Evolutionary conservation across 1,140 invertebrate species (phyloP), one percentile per base, ranked within the genome.

Genomic region (Diploscapter pachys): DNA sequence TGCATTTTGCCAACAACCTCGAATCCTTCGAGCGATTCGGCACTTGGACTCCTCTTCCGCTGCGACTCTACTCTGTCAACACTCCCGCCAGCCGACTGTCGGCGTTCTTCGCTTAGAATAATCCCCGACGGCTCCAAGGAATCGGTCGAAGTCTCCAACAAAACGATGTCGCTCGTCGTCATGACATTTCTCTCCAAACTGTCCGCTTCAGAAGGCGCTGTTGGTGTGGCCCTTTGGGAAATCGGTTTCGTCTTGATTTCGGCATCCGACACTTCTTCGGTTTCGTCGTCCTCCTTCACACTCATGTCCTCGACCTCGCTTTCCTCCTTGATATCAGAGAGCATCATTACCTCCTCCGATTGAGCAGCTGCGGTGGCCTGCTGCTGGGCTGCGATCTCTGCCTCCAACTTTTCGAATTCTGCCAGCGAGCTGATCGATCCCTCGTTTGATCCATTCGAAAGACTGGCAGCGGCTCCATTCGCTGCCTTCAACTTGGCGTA

Each of bases 331-430:
- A 82, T 82, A 54, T 83, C 81, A 65, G 79, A 81, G 31, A 82
- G 69, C 72, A 82, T 81, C 81, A 82, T 82, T 31, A 31, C 31
- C 31, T 31, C 31, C 68, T 75, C 68, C 53, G 52, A 57, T 50
- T 70, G 66, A 8, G 66, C 73, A n/a, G 73, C 76, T 65, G 57
- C 62, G 31, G 71, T 76, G 51, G 62, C 68, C 31, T 31, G 31
- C 8, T 63, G 50, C 50, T 72, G 61, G n/a, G 6, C 5, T 4
- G 54, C 53, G 54, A 76, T 55, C 48, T 83, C 81, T 48, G 72
- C 61, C 62, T 83, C 82, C 2, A 84, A 63, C 59, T 75, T 77
- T 65, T 83, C 82, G 65, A 83, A 83, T 75, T 83, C 82, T n/a
- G 73, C 71, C 31, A 83, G 71, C 4, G 79, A 81, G 68, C 72